Base-by-base conservation (phyloP, 2,797 vertebrate species). In the Anolis apletophallus region DNA sequence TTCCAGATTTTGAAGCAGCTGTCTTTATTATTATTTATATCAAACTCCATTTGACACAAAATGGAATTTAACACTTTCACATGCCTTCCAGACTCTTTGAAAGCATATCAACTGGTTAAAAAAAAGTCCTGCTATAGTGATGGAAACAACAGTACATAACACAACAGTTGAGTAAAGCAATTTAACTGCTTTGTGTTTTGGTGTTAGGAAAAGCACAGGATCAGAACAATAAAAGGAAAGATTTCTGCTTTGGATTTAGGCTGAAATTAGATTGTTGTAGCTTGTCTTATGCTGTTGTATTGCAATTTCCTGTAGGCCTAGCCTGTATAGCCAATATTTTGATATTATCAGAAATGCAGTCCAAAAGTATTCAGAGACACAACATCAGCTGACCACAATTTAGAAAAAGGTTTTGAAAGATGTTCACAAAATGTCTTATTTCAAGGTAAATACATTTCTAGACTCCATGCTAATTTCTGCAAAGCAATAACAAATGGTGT, bases 11-110 rank as follows among this genome's bases (percentile, higher is more conserved):
- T 1, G 7, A 68, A 46, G 32, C 59, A 76, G 57, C 26, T 67
- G 57, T 67, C 83, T 52, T 64, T 76, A 84, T 12, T 52, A 84
- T 64, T 52, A 84, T 64, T 67, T 52, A 67, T 54, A 84, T 36
- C 59, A 16, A 52, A n/a, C 21, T 16, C 8, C 46, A 67, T 34
- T 59, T 26, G 23, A 59, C 59, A 67, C 34, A n/a, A 67, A 84
- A 84, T 54, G 59, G 46, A 21, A 19, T 67, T 76, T 36, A 46
- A 32, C 19, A 26, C 21, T 1, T 26, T 67, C 23, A 9, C 29
- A 16, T 67, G 59, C 7, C 46, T 46, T 76, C 55, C 11, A 61
- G 54, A 32, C 11, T 50, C 6, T 54, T 17, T 23, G 50, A 52
- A 76, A 13, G 83, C 11, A 54, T 36, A 19, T 40, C 40, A 84